These are phyloP conservation scores for Bemisia tabaci DNA, from an alignment of 1,140 invertebrate species.

Conservation along the genomic window DNA sequence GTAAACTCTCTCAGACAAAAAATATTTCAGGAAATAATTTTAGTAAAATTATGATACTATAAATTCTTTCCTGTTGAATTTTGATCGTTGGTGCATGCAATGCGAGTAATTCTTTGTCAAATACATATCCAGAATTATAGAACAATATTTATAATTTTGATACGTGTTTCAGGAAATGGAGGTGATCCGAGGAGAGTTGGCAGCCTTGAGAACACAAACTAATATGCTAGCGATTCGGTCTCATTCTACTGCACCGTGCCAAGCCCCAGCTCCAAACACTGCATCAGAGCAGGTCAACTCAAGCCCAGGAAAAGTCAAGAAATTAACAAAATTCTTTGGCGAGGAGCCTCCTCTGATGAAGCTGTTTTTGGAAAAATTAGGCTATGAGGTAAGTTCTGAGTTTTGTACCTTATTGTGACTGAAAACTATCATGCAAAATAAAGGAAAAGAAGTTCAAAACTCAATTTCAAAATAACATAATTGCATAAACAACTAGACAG, in stretches of 20 bases:
- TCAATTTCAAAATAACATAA: too few relatives aligned
- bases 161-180: constrained; percentile 77
- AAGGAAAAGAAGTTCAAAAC: not conserved
- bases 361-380: constrained; percentile 79
- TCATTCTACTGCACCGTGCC: constrained; percentile 31
- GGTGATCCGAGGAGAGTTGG: constrained; percentile 67
- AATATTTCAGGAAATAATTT: too few relatives aligned
- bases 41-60: too few relatives aligned
- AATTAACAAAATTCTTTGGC: constrained; percentile 82
- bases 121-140: too few relatives aligned
- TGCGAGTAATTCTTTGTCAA: too few relatives aligned
- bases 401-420: too few relatives aligned
- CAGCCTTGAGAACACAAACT: constrained; percentile 54
- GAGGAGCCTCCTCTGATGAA: constrained; percentile 80
- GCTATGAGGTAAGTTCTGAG: constrained; percentile 77
- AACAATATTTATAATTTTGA: too few relatives aligned
- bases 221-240: constrained; percentile 38
- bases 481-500: too few relatives aligned
- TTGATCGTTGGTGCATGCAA: too few relatives aligned
- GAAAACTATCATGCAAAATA: too few relatives aligned
- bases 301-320: constrained; percentile 69
- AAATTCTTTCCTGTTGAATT: too few relatives aligned
- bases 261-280: constrained; percentile 23
- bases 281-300: constrained; percentile 29
- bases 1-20: too few relatives aligned